A percentile compares a stretch with the other conserved stretches of the same genome.
These are phyloP conservation scores for Bombus affinis DNA, from an alignment of 1,140 invertebrate species.

Conservation along the genomic window DNA sequence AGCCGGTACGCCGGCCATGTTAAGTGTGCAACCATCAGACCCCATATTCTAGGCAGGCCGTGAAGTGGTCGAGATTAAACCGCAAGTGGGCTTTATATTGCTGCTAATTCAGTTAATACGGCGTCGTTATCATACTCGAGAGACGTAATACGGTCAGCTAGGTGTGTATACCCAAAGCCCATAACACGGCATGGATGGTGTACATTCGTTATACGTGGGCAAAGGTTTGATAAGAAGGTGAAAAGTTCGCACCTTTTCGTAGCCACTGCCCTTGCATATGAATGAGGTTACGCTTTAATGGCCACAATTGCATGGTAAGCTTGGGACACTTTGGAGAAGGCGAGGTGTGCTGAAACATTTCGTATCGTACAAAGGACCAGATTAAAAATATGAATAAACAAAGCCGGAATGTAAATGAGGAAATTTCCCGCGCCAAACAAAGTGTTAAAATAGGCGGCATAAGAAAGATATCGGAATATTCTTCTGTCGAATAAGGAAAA, in stretches of 20 bases:
- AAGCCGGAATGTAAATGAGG: too few relatives aligned
- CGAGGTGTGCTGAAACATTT: neutral
- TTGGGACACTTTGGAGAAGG: neutral
- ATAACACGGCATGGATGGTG: neutral
- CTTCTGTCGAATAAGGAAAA: too few relatives aligned
- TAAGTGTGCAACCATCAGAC: slow-evolving; percentile 25
- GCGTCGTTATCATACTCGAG: slow-evolving; percentile 66
- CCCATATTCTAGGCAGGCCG: slow-evolving; percentile 41
- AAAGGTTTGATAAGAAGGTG: slow-evolving; percentile 26
- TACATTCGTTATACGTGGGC: slow-evolving; percentile 10
- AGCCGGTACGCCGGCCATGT: neutral
- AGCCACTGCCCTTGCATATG: neutral
- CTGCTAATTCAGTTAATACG: slow-evolving; percentile 71
- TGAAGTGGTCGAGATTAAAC: slow-evolving; percentile 70
- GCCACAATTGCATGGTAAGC: neutral
- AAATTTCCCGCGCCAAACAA: too few relatives aligned
- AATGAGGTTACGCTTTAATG: slow-evolving; percentile 26
- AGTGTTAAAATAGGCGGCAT: too few relatives aligned
- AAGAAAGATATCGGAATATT: too few relatives aligned
- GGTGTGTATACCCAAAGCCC: neutral
- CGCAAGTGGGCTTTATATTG: slow-evolving; percentile 69
- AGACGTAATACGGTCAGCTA: slow-evolving; percentile 22
- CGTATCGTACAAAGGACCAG: too few relatives aligned
- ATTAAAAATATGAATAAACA: too few relatives aligned
- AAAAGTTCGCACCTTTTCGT: slow-evolving; percentile 38